phyloP scores from a whole-genome alignment of 1,140 invertebrate species.

The Drosophila ironensis region DNA sequence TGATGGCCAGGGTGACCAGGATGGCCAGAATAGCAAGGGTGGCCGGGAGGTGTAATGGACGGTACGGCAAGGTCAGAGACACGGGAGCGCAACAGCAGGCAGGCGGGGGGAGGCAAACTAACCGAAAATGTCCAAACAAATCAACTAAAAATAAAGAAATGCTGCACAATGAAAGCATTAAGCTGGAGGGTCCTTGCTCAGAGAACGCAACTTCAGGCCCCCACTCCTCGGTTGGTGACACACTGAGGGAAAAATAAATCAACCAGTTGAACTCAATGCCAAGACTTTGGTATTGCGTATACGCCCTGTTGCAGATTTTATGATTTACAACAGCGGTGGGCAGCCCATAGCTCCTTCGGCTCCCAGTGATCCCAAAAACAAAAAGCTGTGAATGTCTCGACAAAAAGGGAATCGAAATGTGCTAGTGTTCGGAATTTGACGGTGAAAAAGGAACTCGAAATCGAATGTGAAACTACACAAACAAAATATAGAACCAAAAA shows the following conservation, averaged over 20 bases:
- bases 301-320: too few relatives aligned
- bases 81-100: not conserved
- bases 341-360: too few relatives aligned
- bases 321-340: too few relatives aligned
- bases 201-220: not conserved
- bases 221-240: too few relatives aligned
- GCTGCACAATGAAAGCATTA: conserved; percentile 75
- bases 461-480: not conserved
- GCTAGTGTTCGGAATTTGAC: too few relatives aligned
- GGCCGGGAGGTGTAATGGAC: not conserved
- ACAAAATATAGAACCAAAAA: not conserved
- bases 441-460: not conserved
- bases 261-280: too few relatives aligned
- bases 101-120: conserved; percentile 22
- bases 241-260: conserved; percentile 1
- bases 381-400: too few relatives aligned
- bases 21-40: not conserved
- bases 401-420: too few relatives aligned
- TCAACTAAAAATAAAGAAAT: conserved; percentile 68
- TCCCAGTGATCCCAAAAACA: too few relatives aligned
- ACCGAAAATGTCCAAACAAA: conserved; percentile 68
- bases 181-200: conserved; percentile 19
- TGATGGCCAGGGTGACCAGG: not conserved
- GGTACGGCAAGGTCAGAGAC: not conserved
- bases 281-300: too few relatives aligned